phyloP scores from a whole-genome alignment of 2,888 invertebrate species.

The Drosophila stalkeri region DNA sequence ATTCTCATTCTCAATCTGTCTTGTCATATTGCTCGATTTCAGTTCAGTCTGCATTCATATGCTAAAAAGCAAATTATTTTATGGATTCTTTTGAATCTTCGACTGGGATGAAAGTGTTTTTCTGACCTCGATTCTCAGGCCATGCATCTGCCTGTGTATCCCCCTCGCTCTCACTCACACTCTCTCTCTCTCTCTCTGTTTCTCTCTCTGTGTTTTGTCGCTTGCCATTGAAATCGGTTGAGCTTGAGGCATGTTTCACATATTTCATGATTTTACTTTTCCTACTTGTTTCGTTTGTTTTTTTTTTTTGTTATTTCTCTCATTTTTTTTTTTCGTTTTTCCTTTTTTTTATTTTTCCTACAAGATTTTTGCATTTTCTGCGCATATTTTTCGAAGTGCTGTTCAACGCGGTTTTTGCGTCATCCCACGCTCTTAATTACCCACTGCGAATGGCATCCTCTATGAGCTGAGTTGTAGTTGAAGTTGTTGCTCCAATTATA shows the following conservation, averaged over 20 bases:
- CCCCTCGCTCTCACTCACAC: too few species aligned
- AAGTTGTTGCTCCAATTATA: constrained; percentile 27
- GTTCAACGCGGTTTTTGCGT: constrained; percentile 53
- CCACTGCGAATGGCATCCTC: constrained; percentile 50
- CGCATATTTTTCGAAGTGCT: constrained; percentile 60
- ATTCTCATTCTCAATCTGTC: constrained; percentile 64
- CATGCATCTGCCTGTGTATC: neutral
- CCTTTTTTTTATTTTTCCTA: constrained; percentile 22
- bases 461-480: neutral
- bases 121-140: constrained; percentile 70
- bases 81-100: constrained; percentile 45
- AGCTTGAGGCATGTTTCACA: constrained; percentile 72
- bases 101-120: constrained; percentile 76
- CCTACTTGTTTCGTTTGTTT: constrained; percentile 16
- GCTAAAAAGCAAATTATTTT: constrained; percentile 57
- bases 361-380: constrained; percentile 57
- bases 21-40: constrained; percentile 65
- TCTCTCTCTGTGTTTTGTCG: constrained; percentile 4
- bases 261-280: constrained; percentile 79
- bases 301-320: constrained; percentile 6
- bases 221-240: constrained; percentile 47
- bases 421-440: constrained; percentile 82
- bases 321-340: constrained; percentile 33
- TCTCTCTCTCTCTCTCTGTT: too few species aligned
- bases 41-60: constrained; percentile 59